Percentiles rank a stretch among this genome's conserved stretches.
These are phyloP conservation scores for Zhuqinia jingwanae DNA, from an alignment of 2,888 invertebrate species.

Conservation along the genomic window DNA sequence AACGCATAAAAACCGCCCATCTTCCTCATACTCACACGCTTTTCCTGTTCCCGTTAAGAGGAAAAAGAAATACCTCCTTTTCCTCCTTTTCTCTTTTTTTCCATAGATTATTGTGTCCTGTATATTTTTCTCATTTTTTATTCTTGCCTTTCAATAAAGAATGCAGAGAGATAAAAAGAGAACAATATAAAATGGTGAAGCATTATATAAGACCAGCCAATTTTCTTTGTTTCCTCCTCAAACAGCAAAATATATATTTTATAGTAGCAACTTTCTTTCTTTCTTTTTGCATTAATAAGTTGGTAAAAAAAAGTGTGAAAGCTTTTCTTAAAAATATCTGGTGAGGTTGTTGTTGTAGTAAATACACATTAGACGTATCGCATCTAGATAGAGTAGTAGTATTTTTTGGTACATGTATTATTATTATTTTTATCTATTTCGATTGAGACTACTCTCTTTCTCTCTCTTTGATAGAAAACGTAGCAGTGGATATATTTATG, in stretches of 20 bases:
- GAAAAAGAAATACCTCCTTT: conserved; percentile 23
- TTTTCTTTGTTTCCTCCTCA: conserved; percentile 39
- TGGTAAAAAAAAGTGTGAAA: conserved; percentile 38
- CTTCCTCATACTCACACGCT: conserved; percentile 32
- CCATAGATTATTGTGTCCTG: conserved; percentile 2
- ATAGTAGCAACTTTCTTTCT: conserved; percentile 2
- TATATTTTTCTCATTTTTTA: conserved; percentile 6
- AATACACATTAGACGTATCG: conserved; percentile 26
- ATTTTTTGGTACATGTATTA: background rate
- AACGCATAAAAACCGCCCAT: conserved; percentile 67
- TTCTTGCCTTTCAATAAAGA: conserved; percentile 9
- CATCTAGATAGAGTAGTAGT: conserved; percentile 8
- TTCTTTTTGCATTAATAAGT: conserved; percentile 1
- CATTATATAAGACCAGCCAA: conserved; percentile 44
- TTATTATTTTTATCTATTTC: conserved; percentile 26
- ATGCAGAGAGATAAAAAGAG: no score
- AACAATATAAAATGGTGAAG: background rate
- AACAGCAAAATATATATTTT: conserved; percentile 27
- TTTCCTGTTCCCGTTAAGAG: conserved; percentile 25
- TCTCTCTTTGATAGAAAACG: background rate
- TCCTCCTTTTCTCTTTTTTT: conserved; percentile 40
- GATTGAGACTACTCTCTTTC: background rate
- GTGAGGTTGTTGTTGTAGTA: no score
- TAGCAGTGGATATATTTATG: conserved; percentile 45
- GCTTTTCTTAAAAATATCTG: conserved; percentile 48